These are phyloP conservation scores for Eudorcas thomsonii DNA, from an alignment of 2,113 vertebrate species.

Conservation along the genomic window DNA sequence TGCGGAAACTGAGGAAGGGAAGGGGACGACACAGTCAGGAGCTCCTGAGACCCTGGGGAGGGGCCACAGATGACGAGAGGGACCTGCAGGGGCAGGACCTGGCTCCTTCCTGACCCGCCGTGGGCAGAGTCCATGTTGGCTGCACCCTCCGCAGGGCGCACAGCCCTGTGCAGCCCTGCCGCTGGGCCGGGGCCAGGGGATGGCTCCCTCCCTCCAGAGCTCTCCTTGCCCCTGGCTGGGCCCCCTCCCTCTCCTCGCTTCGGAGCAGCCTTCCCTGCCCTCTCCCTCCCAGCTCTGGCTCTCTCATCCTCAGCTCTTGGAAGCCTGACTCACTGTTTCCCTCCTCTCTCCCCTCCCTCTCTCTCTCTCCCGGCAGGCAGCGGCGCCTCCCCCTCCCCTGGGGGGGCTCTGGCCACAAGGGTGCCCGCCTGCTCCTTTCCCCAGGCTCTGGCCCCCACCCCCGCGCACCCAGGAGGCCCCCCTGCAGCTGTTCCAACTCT, in stretches of 20 bases:
- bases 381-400: constrained; percentile 51
- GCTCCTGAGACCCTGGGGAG: neutral
- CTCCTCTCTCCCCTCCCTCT: constrained; percentile 59
- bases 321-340: constrained; percentile 79
- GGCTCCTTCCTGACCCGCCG: constrained; percentile 42
- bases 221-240: constrained; percentile 61
- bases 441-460: constrained; percentile 1
- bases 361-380: constrained; percentile 44
- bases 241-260: constrained; percentile 46
- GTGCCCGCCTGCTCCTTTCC: constrained; percentile 57
- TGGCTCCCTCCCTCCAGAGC: constrained; percentile 49
- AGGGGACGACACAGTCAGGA: neutral
- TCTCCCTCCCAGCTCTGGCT: constrained; percentile 70
- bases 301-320: constrained; percentile 75
- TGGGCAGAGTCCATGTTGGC: constrained; percentile 57
- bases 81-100: neutral
- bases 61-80: neutral
- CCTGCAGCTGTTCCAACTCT: constrained; percentile 56
- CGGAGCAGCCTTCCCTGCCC: constrained; percentile 62
- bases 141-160: constrained; percentile 6
- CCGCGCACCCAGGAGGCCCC: constrained; percentile 26
- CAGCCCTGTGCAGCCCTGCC: neutral
- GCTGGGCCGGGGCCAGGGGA: constrained; percentile 57
- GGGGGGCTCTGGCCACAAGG: constrained; percentile 67
- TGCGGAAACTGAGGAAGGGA: constrained; percentile 26